Base-by-base conservation (phyloP, 2,797 vertebrate species). In the Chrysocyon brachyurus region DNA sequence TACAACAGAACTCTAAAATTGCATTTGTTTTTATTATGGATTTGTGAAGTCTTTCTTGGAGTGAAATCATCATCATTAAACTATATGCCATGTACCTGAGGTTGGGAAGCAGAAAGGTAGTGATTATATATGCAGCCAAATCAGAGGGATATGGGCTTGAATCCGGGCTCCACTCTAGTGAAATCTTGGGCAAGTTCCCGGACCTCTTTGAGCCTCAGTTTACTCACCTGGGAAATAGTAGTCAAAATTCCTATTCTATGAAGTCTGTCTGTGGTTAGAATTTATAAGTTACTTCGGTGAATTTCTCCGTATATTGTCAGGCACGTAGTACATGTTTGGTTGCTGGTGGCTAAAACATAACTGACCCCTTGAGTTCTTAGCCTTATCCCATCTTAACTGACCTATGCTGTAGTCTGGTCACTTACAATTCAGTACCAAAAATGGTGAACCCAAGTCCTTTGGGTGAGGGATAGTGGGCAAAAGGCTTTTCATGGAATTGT, bases 11-110 rank as follows among this genome's bases (percentile, higher is more conserved):
- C 70, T 59, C 46, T 85, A 36, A 68, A 72, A 54, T 61, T 26
- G 49, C 31, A 91, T 68, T 93, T 83, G 15, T 86, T 73, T 72
- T 46, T 66, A 8, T 70, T 40, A 78, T n/a, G 19, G 63, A 40
- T 54, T 49, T 88, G 78, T 22, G 16, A 82, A 61, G 24, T 17
- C 46, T 59, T 77, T 54, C 85, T 33, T 66, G 54, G 33, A 16
- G n/a, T 59, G 26, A 81, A 78, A 84, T n/a, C 14, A 40, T 70
- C 14, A 6, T 59, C 22, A 26, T 1, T 66, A 40, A 79, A 83
- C 17, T 24, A 1, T 31, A 31, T 33, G n/a, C 12, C 28, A 22
- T 1, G 22, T 46, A 7, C 15, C 66, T 78, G 54, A 85, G 6
- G 4, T 26, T 73, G 87, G 54, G 73, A 81, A 87, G 17, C 9